phyloP scores from a whole-genome alignment of 2,888 invertebrate genomes.

The Cheilosia urbana region DNA sequence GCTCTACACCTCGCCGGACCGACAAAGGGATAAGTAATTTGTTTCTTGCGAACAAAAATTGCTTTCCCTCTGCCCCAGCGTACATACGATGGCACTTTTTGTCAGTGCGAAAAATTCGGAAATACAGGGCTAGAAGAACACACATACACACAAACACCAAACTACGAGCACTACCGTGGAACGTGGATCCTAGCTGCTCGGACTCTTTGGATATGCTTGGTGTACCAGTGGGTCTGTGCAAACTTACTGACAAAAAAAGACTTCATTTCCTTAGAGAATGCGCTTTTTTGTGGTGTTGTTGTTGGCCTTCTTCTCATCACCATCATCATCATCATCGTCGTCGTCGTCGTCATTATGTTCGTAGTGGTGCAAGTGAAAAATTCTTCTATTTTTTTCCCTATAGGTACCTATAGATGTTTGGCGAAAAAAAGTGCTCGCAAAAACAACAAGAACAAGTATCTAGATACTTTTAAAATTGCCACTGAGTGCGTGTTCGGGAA shows the following conservation, averaged over 20 bases:
- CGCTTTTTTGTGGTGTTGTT: slow-evolving; percentile 34
- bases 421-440: slow-evolving; percentile 11
- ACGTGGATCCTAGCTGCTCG: slow-evolving; percentile 36
- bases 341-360: slow-evolving; percentile 44
- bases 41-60: slow-evolving; percentile 36
- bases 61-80: background rate
- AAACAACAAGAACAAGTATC: slow-evolving; percentile 37
- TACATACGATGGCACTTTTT: background rate
- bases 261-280: slow-evolving; percentile 65
- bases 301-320: slow-evolving; percentile 24
- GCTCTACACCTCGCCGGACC: slow-evolving; percentile 41
- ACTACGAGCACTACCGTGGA: slow-evolving; percentile 17
- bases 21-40: slow-evolving; percentile 65
- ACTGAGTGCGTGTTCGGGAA: slow-evolving; percentile 58
- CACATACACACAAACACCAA: background rate
- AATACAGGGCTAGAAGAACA: slow-evolving; percentile 1
- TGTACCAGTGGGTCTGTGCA: slow-evolving; percentile 34
- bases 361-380: slow-evolving; percentile 62
- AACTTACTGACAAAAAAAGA: slow-evolving; percentile 24
- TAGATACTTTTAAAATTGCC: slow-evolving; percentile 59
- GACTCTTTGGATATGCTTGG: slow-evolving; percentile 37
- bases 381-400: slow-evolving; percentile 25
- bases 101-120: slow-evolving; percentile 43
- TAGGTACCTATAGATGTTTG: slow-evolving; percentile 51
- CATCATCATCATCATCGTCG: slow-evolving; percentile 24